phyloP scores from a whole-genome alignment of 2,113 vertebrate species.

The Leiothrix lutea region DNA sequence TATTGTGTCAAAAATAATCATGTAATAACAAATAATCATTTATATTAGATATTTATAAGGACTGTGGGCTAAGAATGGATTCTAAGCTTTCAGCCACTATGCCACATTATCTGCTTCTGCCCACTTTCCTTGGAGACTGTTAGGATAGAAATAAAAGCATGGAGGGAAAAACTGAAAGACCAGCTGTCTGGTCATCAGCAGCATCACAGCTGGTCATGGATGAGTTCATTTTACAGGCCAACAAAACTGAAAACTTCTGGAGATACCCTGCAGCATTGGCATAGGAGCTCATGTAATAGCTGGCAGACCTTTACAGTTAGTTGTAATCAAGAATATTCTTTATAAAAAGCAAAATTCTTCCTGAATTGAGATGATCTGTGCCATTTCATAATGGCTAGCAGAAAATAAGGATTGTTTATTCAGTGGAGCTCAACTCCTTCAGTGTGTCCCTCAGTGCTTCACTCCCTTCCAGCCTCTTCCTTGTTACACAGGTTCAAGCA shows the following conservation, averaged over 20 bases:
- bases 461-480: background rate
- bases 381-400: background rate
- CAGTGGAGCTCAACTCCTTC: background rate
- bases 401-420: background rate
- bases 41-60: background rate
- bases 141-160: background rate
- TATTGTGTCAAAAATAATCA: background rate
- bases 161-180: background rate
- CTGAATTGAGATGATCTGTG: background rate
- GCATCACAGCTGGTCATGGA: background rate
- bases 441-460: background rate
- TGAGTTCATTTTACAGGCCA: background rate
- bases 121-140: background rate
- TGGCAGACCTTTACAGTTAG: background rate
- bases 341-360: background rate
- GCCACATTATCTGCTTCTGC: background rate
- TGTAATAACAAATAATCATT: background rate
- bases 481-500: background rate
- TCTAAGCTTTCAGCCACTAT: background rate
- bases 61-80: background rate
- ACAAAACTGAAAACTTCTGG: background rate
- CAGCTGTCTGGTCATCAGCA: background rate
- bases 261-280: background rate
- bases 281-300: background rate
- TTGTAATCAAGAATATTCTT: background rate